These are phyloP conservation scores for Corbicula japonica DNA, from an alignment of 2,888 invertebrate species.

Conservation along the genomic window DNA sequence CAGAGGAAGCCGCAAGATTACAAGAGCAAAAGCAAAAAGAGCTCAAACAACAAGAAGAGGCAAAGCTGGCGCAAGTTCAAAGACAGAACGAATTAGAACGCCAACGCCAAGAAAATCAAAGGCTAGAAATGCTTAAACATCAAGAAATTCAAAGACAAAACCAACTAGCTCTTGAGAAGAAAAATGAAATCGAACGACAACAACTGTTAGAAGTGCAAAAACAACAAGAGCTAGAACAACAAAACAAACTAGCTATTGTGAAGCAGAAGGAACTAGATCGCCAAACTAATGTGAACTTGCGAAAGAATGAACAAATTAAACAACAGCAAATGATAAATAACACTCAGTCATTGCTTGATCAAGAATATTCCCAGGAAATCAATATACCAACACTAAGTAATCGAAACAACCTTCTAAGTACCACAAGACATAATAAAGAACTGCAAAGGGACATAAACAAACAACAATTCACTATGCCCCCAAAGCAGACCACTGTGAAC, in stretches of 20 bases:
- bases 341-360: too few relatives aligned
- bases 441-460: background rate
- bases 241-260: background rate
- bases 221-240: conserved; percentile 24
- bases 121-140: conserved; percentile 36
- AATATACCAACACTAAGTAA: background rate
- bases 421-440: too few relatives aligned
- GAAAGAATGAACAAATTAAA: too few relatives aligned
- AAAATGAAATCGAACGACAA: conserved; percentile 30
- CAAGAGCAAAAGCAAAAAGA: too few relatives aligned
- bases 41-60: conserved; percentile 17
- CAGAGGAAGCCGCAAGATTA: conserved; percentile 5
- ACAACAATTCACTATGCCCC: background rate
- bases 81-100: conserved; percentile 15
- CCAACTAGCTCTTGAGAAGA: conserved; percentile 25
- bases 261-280: background rate
- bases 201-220: conserved; percentile 3
- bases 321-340: too few relatives aligned
- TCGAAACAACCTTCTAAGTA: too few relatives aligned
- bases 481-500: background rate
- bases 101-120: conserved; percentile 2
- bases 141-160: conserved; percentile 37
- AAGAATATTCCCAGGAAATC: background rate
- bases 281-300: background rate
- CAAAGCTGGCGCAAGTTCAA: conserved; percentile 25